A percentile compares a stretch with the other conserved stretches of the same genome.
These are phyloP conservation scores for Aleadryas rufinucha DNA, from an alignment of 2,113 vertebrate genomes.

Conservation along the genomic window DNA sequence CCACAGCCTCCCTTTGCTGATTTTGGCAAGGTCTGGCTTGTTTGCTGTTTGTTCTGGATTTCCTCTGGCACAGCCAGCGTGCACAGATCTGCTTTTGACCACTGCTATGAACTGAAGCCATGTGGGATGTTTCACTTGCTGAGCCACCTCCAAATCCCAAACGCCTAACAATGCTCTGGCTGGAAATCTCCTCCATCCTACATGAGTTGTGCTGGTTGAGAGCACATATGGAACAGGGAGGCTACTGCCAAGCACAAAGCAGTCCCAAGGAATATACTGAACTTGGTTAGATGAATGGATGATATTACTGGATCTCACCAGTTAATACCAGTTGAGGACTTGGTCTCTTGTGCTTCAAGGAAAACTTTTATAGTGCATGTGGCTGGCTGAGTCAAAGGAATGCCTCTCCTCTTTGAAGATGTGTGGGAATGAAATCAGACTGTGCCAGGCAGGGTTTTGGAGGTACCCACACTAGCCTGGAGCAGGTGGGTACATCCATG, in stretches of 20 bases:
- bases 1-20: neutral
- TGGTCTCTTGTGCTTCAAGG: neutral
- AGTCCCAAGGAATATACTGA: neutral
- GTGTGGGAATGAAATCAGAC: neutral
- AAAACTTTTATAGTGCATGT: neutral
- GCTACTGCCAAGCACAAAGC: neutral
- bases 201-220: neutral
- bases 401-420: neutral
- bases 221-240: neutral
- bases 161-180: neutral
- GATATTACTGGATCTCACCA: neutral
- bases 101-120: constrained; percentile 15
- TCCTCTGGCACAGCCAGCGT: neutral
- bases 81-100: neutral
- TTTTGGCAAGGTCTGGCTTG: neutral
- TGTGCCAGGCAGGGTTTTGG: neutral
- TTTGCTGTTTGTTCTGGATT: constrained; percentile 18
- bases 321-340: neutral
- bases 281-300: neutral
- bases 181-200: neutral
- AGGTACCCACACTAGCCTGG: neutral
- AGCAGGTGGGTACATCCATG: neutral
- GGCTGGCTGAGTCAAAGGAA: neutral
- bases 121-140: neutral
- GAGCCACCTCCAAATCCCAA: constrained; percentile 18